phyloP scores from a whole-genome alignment of 2,888 invertebrate species.

The Arrhopalites spinosus region DNA sequence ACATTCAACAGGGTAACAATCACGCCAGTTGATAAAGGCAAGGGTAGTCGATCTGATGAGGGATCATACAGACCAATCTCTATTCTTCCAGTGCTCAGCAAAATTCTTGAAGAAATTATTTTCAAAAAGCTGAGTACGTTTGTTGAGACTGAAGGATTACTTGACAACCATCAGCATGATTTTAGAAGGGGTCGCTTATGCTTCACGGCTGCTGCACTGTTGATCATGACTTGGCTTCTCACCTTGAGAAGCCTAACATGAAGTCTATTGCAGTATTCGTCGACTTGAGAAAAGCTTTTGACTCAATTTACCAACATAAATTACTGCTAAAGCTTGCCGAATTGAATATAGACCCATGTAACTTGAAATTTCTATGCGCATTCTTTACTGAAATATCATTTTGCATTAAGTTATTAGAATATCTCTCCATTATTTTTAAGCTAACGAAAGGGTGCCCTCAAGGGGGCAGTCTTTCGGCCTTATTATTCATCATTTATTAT shows the following conservation, averaged over 20 bases:
- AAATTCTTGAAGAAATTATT: not conserved
- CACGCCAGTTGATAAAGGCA: not conserved
- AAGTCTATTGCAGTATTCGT: conserved; percentile 7
- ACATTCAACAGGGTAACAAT: not conserved
- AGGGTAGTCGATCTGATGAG: not conserved
- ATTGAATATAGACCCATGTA: not conserved
- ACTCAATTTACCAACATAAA: not conserved
- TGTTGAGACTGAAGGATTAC: not conserved
- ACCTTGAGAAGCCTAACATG: too few species aligned
- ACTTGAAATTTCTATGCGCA: not conserved
- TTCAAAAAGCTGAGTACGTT: not conserved
- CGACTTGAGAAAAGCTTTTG: conserved; percentile 19
- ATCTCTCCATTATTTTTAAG: not conserved
- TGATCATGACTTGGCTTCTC: too few species aligned
- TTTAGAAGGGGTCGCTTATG: not conserved
- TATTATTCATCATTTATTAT: not conserved
- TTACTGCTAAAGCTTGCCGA: not conserved
- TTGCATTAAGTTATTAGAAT: too few species aligned
- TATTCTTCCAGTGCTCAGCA: not conserved
- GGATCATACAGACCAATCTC: not conserved
- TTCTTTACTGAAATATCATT: not conserved
- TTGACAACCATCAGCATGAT: not conserved
- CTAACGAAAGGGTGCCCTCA: not conserved
- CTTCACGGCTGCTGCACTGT: too few species aligned
- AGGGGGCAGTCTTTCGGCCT: not conserved